Evolutionary conservation across 2,888 invertebrate genomes (phyloP).

Genomic region (Ennomos fuscantarius): DNA sequence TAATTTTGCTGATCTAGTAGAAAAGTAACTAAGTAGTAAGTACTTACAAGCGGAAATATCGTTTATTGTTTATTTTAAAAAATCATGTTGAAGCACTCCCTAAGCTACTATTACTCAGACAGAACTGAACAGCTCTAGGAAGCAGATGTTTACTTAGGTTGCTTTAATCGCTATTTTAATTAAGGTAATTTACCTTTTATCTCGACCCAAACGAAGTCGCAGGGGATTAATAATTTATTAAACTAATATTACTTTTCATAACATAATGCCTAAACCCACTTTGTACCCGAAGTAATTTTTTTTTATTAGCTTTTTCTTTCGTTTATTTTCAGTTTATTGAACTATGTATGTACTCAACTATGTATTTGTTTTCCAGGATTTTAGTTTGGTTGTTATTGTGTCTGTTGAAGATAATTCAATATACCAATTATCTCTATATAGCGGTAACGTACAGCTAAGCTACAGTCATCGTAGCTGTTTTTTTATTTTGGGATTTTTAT

Average conservation of each 20-base stretch:
- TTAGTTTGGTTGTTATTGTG: too few species aligned
- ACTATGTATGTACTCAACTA: too few species aligned
- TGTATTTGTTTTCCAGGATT: too few species aligned
- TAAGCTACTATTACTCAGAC: constrained; percentile 18
- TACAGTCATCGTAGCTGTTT: too few species aligned
- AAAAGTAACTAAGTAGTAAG: too few species aligned
- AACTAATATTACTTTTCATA: constrained; percentile 12
- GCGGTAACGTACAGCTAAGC: too few species aligned
- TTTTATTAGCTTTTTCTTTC: constrained; percentile 5
- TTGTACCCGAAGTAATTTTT: constrained; percentile 8
- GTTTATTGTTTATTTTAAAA: constrained; percentile 14
- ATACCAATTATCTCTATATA: too few species aligned
- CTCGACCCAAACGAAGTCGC: constrained; percentile 6
- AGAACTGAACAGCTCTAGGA: constrained; percentile 16
- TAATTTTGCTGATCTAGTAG: background rate
- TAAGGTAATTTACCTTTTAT: constrained; percentile 25
- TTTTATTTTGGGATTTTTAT: constrained; percentile 13
- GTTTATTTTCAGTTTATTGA: too few species aligned
- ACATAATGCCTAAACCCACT: background rate
- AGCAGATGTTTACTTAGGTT: constrained; percentile 32
- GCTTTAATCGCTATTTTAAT: constrained; percentile 25
- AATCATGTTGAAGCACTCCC: constrained; percentile 19
- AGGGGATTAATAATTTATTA: constrained; percentile 19
- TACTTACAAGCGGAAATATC: constrained; percentile 5
- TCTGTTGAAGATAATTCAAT: too few species aligned